phyloP scores from a whole-genome alignment of 2,113 vertebrate species.

The Psilopsiagon aurifrons region DNA sequence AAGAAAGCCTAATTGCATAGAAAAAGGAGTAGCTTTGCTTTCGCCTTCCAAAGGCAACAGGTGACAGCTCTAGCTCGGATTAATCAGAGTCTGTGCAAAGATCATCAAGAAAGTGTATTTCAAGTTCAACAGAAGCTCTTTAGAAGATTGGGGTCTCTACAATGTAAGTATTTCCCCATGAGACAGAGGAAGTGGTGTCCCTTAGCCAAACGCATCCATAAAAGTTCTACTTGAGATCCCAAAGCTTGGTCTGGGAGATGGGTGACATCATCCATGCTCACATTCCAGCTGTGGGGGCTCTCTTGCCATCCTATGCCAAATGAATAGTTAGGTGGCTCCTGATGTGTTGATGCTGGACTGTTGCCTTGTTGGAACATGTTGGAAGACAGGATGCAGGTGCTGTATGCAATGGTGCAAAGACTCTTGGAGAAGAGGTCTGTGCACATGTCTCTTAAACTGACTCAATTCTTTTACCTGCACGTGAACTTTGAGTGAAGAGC shows the following conservation, averaged over 20 bases:
- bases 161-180: rapidly evolving
- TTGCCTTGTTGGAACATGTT: neutral
- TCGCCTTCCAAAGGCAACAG: neutral
- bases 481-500: neutral
- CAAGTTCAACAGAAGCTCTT: neutral
- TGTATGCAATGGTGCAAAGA: neutral
- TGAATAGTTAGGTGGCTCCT: neutral
- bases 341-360: neutral
- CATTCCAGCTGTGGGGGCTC: neutral
- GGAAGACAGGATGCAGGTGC: neutral
- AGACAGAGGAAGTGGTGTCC: neutral
- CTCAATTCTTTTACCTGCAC: neutral
- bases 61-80: neutral
- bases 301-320: rapidly evolving
- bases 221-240: neutral
- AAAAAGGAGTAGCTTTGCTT: neutral
- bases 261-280: neutral
- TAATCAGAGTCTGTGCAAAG: rapidly evolving
- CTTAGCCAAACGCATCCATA: neutral
- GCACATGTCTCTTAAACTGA: neutral
- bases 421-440: neutral
- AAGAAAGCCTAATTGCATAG: neutral
- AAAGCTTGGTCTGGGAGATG: neutral
- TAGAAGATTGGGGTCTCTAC: neutral
- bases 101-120: neutral